These are phyloP conservation scores for Anabas testudineus DNA, from an alignment of 2,797 vertebrate genomes.

Conservation along the genomic window DNA sequence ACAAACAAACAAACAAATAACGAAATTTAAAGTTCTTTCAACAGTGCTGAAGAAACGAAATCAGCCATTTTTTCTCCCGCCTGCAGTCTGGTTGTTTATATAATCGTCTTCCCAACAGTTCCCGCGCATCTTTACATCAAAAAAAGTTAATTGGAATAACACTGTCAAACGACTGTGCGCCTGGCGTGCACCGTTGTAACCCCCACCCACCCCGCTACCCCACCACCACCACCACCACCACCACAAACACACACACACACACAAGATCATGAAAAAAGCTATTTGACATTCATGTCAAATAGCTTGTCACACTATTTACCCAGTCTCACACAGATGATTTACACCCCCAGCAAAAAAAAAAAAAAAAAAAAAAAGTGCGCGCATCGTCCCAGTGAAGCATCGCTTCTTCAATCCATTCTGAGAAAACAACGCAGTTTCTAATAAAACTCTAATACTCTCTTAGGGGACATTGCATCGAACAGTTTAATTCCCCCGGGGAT, in stretches of 20 bases:
- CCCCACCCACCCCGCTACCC: too few relatives aligned
- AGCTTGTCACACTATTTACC: conserved; percentile 45
- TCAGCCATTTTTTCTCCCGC: conserved; percentile 21
- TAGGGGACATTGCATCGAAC: conserved; percentile 73
- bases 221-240: neutral
- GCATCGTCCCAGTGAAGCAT: conserved; percentile 46
- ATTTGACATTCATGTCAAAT: conserved; percentile 52
- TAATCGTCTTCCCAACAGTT: conserved; percentile 14
- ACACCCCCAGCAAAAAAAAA: conserved; percentile 32
- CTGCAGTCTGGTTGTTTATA: conserved; percentile 16
- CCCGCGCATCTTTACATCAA: neutral
- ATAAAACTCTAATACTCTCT: conserved; percentile 71
- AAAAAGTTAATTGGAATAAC: conserved; percentile 3
- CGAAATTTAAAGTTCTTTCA: conserved; percentile 4
- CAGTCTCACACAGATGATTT: conserved; percentile 41
- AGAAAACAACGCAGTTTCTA: conserved; percentile 63
- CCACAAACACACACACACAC: neutral
- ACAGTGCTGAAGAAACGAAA: neutral
- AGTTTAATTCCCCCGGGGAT: conserved; percentile 68
- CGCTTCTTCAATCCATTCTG: conserved; percentile 48
- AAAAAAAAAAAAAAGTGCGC: too few relatives aligned
- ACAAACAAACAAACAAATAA: neutral
- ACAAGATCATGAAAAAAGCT: neutral
- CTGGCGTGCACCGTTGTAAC: neutral
- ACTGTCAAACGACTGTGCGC: neutral